Conservation (phyloP, 2,797 vertebrate genomes). For the Squalus acanthias region DNA sequence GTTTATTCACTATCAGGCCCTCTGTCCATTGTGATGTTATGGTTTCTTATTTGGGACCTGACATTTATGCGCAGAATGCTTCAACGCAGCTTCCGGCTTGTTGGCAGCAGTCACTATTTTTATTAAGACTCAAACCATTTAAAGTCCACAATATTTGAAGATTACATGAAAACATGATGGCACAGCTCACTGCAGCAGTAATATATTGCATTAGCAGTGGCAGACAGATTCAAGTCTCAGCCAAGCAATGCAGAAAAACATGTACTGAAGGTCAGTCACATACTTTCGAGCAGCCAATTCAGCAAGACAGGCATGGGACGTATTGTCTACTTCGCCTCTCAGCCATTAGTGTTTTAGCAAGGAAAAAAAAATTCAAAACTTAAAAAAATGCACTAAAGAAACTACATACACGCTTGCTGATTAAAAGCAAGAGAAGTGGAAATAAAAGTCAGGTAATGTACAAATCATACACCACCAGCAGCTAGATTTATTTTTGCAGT, state of each 20-base stretch:
- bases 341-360: not conserved
- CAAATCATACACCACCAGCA: not conserved
- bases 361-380: not conserved
- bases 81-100: no score
- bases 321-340: not conserved
- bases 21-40: no score
- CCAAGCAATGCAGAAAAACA: not conserved
- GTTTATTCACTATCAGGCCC: no score
- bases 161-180: not conserved
- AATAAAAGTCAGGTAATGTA: not conserved
- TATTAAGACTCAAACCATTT: not conserved
- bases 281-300: not conserved
- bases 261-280: not conserved
- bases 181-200: not conserved
- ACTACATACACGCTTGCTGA: not conserved
- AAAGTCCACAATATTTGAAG: not conserved
- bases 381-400: not conserved
- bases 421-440: no score
- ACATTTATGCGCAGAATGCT: no score
- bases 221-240: not conserved
- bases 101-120: no score
- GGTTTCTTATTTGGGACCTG: no score
- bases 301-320: not conserved
- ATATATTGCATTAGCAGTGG: not conserved
- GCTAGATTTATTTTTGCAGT: not conserved